These are phyloP conservation scores for Pollimyrus isidori DNA, from an alignment of 2,113 vertebrate genomes.

Conservation along the genomic window DNA sequence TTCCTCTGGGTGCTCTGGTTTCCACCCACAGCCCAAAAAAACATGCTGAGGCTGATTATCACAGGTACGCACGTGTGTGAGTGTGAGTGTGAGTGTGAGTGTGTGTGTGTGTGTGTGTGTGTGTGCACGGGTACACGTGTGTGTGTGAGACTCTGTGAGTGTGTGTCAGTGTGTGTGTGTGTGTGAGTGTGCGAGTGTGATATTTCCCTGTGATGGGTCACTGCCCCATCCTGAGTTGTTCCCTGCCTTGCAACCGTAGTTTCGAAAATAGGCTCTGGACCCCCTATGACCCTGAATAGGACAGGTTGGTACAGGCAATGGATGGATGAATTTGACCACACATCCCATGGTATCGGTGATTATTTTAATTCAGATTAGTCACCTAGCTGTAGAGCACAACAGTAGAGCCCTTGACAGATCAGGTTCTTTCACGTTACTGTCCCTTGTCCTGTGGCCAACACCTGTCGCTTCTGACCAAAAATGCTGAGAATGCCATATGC, in stretches of 20 bases:
- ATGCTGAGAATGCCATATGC: not conserved
- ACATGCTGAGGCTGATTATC: not conserved
- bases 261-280: not conserved
- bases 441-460: not conserved
- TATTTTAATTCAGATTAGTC: not conserved
- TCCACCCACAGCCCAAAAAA: not conserved
- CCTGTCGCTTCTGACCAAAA: not conserved
- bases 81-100: not conserved
- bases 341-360: not conserved
- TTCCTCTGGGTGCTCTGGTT: not conserved
- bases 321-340: not conserved
- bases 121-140: too few species aligned
- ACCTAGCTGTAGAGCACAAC: not conserved
- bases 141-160: too few species aligned
- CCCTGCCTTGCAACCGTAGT: not conserved
- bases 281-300: not conserved
- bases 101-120: too few species aligned
- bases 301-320: not conserved
- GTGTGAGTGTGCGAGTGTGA: not conserved
- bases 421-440: not conserved
- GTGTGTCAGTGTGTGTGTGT: too few species aligned
- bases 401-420: not conserved
- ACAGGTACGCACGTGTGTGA: not conserved
- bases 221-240: not conserved
- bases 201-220: not conserved